phyloP scores from a whole-genome alignment of 2,797 vertebrate species.

The Botia almorhae region DNA sequence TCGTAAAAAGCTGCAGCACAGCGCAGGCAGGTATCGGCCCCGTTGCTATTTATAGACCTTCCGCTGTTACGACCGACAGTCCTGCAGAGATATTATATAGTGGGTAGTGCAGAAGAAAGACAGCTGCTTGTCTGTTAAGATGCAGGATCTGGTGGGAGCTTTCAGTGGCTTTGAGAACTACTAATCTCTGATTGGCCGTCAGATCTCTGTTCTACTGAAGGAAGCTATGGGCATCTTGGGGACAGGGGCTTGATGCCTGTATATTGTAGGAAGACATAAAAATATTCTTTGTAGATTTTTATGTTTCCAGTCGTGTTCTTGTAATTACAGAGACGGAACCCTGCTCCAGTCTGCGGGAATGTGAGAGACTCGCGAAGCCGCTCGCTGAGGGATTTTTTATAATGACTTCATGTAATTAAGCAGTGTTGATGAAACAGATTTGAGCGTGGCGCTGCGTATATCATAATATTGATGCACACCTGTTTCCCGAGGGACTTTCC shows the following conservation, averaged over 20 bases:
- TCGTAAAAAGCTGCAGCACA: conserved; percentile 40
- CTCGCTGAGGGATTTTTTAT: conserved; percentile 36
- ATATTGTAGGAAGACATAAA: neutral
- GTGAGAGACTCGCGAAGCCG: conserved; percentile 8
- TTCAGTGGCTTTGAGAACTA: conserved; percentile 55
- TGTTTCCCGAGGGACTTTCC: conserved; percentile 13
- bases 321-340: conserved; percentile 55
- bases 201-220: conserved; percentile 39
- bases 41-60: conserved; percentile 53
- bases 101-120: conserved; percentile 47
- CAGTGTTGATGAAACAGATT: conserved; percentile 63
- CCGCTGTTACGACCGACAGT: conserved; percentile 42
- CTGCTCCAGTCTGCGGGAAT: conserved; percentile 14
- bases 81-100: conserved; percentile 57
- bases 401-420: conserved; percentile 62
- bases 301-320: neutral
- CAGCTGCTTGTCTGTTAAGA: conserved; percentile 34
- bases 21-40: conserved; percentile 21
- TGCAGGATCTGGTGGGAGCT: conserved; percentile 48
- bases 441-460: conserved; percentile 43
- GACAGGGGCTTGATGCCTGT: neutral
- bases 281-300: neutral
- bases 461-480: conserved; percentile 49
- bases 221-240: conserved; percentile 20
- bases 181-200: conserved; percentile 45